Evolutionary conservation across 2,888 invertebrate genomes (phyloP).

Genomic region (Epicampocera succincta): DNA sequence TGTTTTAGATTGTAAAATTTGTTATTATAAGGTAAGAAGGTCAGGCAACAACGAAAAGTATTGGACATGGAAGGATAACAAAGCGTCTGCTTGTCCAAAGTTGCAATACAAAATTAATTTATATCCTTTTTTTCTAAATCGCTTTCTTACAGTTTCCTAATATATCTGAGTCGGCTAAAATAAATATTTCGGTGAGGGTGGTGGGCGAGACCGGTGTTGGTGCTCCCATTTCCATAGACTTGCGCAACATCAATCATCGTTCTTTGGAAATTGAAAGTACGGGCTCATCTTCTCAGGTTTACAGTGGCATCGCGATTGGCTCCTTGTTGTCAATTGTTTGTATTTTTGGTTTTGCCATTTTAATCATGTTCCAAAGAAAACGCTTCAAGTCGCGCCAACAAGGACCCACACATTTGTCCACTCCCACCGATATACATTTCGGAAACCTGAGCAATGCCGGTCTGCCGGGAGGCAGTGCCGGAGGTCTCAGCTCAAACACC

Average conservation of each 20-base stretch:
- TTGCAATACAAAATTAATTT: constrained; percentile 6
- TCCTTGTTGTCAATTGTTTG: constrained; percentile 78
- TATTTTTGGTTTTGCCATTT: constrained; percentile 77
- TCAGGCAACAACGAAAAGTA: no score
- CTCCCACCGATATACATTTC: constrained; percentile 79
- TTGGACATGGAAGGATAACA: no score
- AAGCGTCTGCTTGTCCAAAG: no score
- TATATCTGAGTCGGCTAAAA: constrained; percentile 79
- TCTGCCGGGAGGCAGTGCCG: constrained; percentile 78
- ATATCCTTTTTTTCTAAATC: not conserved
- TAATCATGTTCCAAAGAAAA: constrained; percentile 78
- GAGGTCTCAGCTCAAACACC: constrained; percentile 77
- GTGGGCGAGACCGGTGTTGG: constrained; percentile 81
- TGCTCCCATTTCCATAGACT: constrained; percentile 79
- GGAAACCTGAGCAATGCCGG: constrained; percentile 78
- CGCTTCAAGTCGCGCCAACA: constrained; percentile 78
- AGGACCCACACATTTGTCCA: constrained; percentile 77
- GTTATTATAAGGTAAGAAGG: constrained; percentile 76
- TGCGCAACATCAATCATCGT: constrained; percentile 75
- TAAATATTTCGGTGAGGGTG: constrained; percentile 80
- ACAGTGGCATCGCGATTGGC: constrained; percentile 80
- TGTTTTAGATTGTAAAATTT: constrained; percentile 75
- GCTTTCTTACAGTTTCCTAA: constrained; percentile 78
- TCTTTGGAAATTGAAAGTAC: constrained; percentile 72
- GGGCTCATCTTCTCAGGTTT: constrained; percentile 75